Conservation (phyloP, 1,140 invertebrate species). For the Oedothorax gibbosus region DNA sequence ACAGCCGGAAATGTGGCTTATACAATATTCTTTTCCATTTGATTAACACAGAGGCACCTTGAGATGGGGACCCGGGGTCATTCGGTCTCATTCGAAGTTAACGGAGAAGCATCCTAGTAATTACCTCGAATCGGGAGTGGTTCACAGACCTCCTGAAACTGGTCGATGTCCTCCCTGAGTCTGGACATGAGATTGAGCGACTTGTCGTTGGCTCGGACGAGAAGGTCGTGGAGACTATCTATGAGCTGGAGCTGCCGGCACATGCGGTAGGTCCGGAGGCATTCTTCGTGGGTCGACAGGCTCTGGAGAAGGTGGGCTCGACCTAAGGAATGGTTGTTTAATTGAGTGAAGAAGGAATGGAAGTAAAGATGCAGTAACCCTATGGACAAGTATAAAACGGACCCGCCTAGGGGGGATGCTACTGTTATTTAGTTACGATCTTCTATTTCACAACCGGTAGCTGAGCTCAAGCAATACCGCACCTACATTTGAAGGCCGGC, state of each 20-base stretch:
- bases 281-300: conserved; percentile 86
- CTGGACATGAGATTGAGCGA: conserved; percentile 79
- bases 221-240: conserved; percentile 79
- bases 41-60: background rate
- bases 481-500: too few relatives aligned
- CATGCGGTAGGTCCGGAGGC: conserved; percentile 86
- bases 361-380: too few relatives aligned
- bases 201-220: conserved; percentile 79
- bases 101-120: too few relatives aligned
- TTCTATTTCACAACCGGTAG: too few relatives aligned
- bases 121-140: conserved; percentile 70
- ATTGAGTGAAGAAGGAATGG: too few relatives aligned
- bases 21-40: background rate
- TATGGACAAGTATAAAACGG: too few relatives aligned
- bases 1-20: background rate
- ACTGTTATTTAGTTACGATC: too few relatives aligned
- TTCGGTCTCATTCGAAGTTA: background rate
- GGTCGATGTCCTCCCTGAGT: conserved; percentile 80
- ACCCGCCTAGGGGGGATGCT: too few relatives aligned
- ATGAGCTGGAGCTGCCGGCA: conserved; percentile 87
- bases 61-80: background rate
- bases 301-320: conserved; percentile 87
- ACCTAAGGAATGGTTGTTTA: conserved; percentile 68
- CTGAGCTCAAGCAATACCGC: too few relatives aligned
- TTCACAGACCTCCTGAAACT: conserved; percentile 84